phyloP scores from a whole-genome alignment of 1,140 invertebrate genomes.

The Macrobrachium rosenbergii region DNA sequence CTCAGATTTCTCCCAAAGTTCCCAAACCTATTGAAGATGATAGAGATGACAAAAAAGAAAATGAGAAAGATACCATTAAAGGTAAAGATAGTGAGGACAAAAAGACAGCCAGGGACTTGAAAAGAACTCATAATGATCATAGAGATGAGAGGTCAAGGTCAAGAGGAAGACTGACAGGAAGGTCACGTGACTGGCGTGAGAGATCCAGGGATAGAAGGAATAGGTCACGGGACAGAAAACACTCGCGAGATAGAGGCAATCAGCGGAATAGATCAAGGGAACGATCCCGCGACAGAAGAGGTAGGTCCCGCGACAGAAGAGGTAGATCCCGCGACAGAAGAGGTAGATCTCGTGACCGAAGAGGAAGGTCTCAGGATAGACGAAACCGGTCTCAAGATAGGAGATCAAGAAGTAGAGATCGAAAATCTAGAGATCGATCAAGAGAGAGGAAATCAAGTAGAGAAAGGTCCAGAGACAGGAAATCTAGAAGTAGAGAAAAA shows the following conservation, averaged over 20 bases:
- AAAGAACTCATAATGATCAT: no score
- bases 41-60: neutral
- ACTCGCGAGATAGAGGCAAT: neutral
- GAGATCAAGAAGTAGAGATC: neutral
- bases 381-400: constrained; percentile 22
- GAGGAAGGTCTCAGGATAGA: neutral
- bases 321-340: neutral
- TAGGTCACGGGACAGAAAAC: neutral
- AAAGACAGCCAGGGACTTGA: no score
- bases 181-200: neutral
- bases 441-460: neutral
- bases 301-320: neutral
- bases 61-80: neutral
- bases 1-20: neutral
- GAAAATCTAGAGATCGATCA: neutral
- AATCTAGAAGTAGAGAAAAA: neutral
- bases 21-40: no score
- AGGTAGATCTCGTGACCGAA: neutral
- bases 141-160: neutral
- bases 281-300: neutral
- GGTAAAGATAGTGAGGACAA: no score
- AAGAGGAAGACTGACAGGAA: neutral
- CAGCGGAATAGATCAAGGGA: neutral
- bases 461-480: constrained; percentile 17
- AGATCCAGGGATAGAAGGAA: neutral